Percentiles rank a stretch among this genome's conserved stretches.
These are phyloP conservation scores for Melieria crassipennis DNA, from an alignment of 2,888 invertebrate species.

Conservation along the genomic window DNA sequence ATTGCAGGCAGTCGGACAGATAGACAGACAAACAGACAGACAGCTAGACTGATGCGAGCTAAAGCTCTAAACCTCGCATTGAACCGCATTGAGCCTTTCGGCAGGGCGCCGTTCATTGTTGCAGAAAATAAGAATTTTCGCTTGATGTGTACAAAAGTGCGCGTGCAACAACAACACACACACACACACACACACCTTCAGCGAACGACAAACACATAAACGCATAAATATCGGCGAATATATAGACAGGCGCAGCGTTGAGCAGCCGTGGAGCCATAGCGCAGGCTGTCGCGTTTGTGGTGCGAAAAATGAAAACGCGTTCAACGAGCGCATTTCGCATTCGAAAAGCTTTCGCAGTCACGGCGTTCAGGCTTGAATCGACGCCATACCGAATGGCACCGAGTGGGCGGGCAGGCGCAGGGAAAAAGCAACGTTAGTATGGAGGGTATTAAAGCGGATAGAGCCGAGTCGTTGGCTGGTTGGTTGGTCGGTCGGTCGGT, in stretches of 20 bases:
- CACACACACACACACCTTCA: not conserved
- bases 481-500: not conserved
- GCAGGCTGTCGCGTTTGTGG: not conserved
- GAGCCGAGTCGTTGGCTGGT: not conserved
- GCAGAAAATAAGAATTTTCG: slow-evolving; percentile 57
- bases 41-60: slow-evolving; percentile 7
- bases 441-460: slow-evolving; percentile 33
- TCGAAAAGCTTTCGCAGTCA: slow-evolving; percentile 22
- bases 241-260: not conserved
- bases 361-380: not conserved
- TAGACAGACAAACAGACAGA: slow-evolving; percentile 8
- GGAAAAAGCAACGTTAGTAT: not conserved
- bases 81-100: slow-evolving; percentile 8
- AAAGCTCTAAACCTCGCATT: slow-evolving; percentile 14
- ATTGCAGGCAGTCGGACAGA: too few species aligned
- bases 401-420: not conserved
- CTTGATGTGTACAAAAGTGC: slow-evolving; percentile 49
- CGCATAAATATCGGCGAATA: not conserved
- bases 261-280: not conserved
- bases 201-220: slow-evolving; percentile 13
- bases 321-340: slow-evolving; percentile 20
- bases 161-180: slow-evolving; percentile 15
- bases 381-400: too few species aligned
- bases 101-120: slow-evolving; percentile 55
- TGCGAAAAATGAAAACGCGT: not conserved